Evolutionary conservation across 2,797 vertebrate genomes (phyloP).

Genomic region (Taeniopygia guttata): DNA sequence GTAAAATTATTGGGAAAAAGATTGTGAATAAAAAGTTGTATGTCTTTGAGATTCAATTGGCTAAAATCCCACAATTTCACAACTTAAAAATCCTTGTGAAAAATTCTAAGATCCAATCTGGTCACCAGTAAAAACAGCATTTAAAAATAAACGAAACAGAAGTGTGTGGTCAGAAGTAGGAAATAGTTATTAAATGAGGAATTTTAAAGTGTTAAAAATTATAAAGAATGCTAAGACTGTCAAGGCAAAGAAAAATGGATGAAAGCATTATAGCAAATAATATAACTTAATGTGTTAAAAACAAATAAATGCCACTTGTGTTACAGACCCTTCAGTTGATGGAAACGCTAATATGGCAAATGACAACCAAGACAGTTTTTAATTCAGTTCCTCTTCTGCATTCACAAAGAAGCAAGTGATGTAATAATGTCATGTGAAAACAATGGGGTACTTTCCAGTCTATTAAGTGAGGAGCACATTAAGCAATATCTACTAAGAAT

Average conservation of each 20-base stretch:
- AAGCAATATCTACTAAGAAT: neutral
- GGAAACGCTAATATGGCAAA: neutral
- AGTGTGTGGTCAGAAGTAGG: neutral
- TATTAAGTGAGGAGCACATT: neutral
- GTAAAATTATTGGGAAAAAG: neutral
- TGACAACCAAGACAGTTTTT: neutral
- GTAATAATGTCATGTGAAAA: neutral
- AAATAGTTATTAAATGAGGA: neutral
- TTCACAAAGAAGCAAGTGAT: neutral
- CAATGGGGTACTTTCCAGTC: neutral
- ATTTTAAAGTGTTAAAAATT: neutral
- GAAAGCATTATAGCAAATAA: neutral
- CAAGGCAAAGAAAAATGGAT: neutral
- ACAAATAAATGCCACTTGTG: neutral
- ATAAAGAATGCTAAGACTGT: neutral
- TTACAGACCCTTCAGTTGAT: neutral
- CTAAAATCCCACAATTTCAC: neutral
- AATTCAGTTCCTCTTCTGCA: slow-evolving; percentile 10
- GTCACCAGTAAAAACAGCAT: neutral
- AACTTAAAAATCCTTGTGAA: neutral
- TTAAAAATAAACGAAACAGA: slow-evolving; percentile 1
- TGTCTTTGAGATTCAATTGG: neutral
- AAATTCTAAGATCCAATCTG: neutral
- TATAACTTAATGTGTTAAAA: neutral
- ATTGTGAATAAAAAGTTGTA: neutral